A percentile compares a stretch with the other conserved stretches of the same genome.
phyloP scores from a whole-genome alignment of 2,113 vertebrate species.

The Hypanus sabinus region DNA sequence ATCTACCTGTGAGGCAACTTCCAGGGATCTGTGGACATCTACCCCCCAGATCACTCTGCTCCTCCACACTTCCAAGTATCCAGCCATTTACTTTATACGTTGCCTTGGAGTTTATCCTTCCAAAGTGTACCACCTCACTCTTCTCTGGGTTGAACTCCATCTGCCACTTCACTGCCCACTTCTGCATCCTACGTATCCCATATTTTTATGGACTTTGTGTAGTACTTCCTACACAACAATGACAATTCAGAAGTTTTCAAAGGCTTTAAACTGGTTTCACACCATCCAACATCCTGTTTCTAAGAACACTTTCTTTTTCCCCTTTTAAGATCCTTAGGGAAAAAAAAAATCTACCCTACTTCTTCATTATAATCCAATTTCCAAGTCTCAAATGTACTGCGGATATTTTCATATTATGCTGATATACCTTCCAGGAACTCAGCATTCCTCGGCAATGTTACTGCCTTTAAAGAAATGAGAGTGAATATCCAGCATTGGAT shows the following conservation, averaged over 20 bases:
- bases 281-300: neutral
- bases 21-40: too few relatives aligned
- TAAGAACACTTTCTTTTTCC: neutral
- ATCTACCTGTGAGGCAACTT: too few relatives aligned
- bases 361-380: neutral
- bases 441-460: neutral
- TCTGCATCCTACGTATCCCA: too few relatives aligned
- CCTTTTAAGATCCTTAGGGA: neutral
- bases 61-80: too few relatives aligned
- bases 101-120: too few relatives aligned
- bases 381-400: neutral
- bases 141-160: too few relatives aligned
- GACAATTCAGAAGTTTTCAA: neutral
- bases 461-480: neutral
- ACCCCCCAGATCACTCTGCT: too few relatives aligned
- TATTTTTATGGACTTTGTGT: neutral
- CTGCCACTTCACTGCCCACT: too few relatives aligned
- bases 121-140: too few relatives aligned
- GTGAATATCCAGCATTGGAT: neutral
- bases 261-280: neutral
- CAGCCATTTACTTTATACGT: too few relatives aligned
- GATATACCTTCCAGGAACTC: neutral
- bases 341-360: neutral
- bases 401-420: neutral
- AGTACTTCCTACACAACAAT: neutral